Base-by-base conservation (phyloP, 2,113 vertebrate species). In the Rhinolophus ferrumequinum region DNA sequence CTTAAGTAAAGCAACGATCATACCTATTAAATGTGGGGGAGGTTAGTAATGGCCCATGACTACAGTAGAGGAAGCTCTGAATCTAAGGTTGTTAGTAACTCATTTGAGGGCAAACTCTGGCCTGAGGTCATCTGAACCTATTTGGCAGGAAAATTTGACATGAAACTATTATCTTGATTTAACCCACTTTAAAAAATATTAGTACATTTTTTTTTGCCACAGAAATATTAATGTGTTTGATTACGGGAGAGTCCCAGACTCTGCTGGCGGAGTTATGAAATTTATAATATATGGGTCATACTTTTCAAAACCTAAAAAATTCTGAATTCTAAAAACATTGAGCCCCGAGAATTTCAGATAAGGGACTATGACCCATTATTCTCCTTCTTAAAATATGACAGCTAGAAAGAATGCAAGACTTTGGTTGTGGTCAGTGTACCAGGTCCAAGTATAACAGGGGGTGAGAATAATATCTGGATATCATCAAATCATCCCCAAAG, bases 251-350 rank as follows among this genome's bases (percentile, higher is more conserved):
- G 14, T 10, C 38, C n/a, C 2, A 81, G 52, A 86, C 19, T 15
- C 19, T 95, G 33, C 47, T 66, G 3, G 24, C 24, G 41, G 47
- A 60, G 21, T 81, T 90, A 85, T 21, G 4, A 66, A 67, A 84
- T 92, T 54, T 82, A 35, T 44, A 82, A 67, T 44, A 6, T n/a
- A 47, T 62, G 50, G 2, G 21, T 5, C 41, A 77, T 73, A 58
- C 14, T 73, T 91, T 76, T 70, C 38, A 72, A 66, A 77, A 90
- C 83, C 16, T 72, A 58, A 88, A 77, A 88, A 93, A 35, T 88
- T 97, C 28, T 88, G 54, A 97, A 33, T 88, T 95, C 33, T 16
- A 26, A 79, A 90, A 77, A 41, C 26, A 84, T 14, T 44, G 33
- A 62, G 28, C 69, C 44, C 30, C 9, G 70, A 90, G 35, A 66